phyloP scores from a whole-genome alignment of 2,797 vertebrate species.

The Cacajao melanocephalus region DNA sequence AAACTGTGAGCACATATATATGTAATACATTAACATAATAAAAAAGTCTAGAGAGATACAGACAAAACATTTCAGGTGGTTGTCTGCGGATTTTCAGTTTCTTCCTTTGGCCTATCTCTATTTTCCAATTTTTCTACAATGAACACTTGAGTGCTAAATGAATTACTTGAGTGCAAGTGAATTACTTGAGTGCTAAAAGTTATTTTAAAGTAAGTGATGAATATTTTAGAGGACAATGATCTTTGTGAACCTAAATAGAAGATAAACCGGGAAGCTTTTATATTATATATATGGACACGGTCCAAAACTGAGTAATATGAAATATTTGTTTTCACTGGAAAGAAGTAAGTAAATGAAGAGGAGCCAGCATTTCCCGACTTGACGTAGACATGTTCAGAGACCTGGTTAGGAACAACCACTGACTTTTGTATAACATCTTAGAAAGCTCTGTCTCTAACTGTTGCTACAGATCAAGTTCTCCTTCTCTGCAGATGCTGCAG shows the following conservation, averaged over 20 bases:
- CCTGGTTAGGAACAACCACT: background rate
- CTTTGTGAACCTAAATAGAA: slow-evolving; percentile 71
- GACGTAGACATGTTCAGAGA: background rate
- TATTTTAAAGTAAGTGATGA: slow-evolving; percentile 76
- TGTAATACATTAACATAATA: background rate
- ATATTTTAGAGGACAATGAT: slow-evolving; percentile 76
- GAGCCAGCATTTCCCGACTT: slow-evolving; percentile 37
- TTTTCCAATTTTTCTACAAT: slow-evolving; percentile 61
- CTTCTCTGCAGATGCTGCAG: background rate
- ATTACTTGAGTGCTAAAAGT: slow-evolving; percentile 71
- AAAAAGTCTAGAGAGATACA: background rate
- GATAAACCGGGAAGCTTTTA: slow-evolving; percentile 70
- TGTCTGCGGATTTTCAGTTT: background rate
- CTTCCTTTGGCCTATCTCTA: background rate
- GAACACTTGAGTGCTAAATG: background rate
- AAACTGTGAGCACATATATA: background rate
- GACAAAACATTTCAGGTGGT: background rate
- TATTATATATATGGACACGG: background rate
- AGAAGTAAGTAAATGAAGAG: slow-evolving; percentile 59
- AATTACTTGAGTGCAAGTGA: slow-evolving; percentile 65
- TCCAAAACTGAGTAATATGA: slow-evolving; percentile 65
- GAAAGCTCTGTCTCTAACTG: slow-evolving; percentile 28
- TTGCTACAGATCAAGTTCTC: background rate
- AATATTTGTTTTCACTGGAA: slow-evolving; percentile 64
- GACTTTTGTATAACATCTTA: slow-evolving; percentile 16